Evolutionary conservation across 2,888 invertebrate species (phyloP).

Genomic region (Stratiomys singularior): DNA sequence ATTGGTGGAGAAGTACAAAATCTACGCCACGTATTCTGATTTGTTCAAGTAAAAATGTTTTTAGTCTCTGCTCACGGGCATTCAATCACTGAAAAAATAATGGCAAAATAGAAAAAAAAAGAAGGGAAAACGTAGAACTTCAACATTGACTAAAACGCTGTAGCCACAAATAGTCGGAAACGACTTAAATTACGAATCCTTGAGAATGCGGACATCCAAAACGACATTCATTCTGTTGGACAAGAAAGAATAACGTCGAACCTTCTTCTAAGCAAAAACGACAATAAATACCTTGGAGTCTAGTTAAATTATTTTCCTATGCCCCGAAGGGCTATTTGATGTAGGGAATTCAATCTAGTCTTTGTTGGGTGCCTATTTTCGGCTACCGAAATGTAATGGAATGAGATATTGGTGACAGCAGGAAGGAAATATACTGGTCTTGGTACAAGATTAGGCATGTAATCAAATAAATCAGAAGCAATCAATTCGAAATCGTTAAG

Average conservation of each 20-base stretch:
- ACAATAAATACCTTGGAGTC: slow-evolving; percentile 23
- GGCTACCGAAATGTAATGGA: neutral
- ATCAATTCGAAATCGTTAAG: slow-evolving; percentile 35
- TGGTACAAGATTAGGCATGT: slow-evolving; percentile 12
- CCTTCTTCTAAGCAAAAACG: neutral
- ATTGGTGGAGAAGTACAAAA: too few relatives aligned
- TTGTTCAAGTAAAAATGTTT: too few relatives aligned
- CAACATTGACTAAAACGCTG: neutral
- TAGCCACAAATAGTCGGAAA: slow-evolving; percentile 4
- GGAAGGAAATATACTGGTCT: neutral
- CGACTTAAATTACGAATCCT: neutral
- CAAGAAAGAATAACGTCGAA: neutral
- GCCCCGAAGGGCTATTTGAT: slow-evolving; percentile 5
- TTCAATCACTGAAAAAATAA: too few relatives aligned
- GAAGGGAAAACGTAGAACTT: too few relatives aligned
- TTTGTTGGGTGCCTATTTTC: neutral
- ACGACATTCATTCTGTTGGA: neutral
- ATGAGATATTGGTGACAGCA: neutral
- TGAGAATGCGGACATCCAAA: neutral
- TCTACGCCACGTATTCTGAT: too few relatives aligned
- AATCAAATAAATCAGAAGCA: slow-evolving; percentile 39
- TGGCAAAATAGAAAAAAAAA: neutral
- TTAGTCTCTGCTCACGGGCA: too few relatives aligned
- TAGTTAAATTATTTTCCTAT: slow-evolving; percentile 32
- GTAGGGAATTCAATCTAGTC: slow-evolving; percentile 10